Evolutionary conservation across 2,888 invertebrate genomes (phyloP), one percentile per base, ranked within the genome.

Genomic region (Nomada flava): DNA sequence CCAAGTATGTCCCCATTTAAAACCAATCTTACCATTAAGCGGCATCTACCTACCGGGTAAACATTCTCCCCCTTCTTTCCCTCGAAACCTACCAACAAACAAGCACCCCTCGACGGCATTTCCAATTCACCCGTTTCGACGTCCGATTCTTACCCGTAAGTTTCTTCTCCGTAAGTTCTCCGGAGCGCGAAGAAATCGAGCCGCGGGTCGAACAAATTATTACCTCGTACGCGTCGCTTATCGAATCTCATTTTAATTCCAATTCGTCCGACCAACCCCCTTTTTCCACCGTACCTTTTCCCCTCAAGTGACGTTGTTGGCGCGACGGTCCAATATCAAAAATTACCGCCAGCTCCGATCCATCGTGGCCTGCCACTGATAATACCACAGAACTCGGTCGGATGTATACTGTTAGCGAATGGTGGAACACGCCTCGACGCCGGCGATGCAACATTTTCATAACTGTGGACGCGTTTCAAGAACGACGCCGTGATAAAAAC

Each of bases 401-500:
- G 7, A 50, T 15, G 74, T 42, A 47, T 18, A 57, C 13, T 50
- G 23, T 64, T 73, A 64, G 67, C 75, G 65, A 53, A 53, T 7
- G 53, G 10, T 1, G 36, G 42, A 63, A 69, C 57, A 15, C 26
- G 29, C n/a, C 13, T 18, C 52, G 26, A 59, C 26, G n/a, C 0
- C 10, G 1, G 23, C 44, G 20, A 62, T 57, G 23, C 23, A 10
- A 44, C 53, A n/a, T 26, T 50, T 59, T 64, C 67, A 67, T 26
- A 47, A 15, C 57, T 57, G 44, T 42, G 69, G 15, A 29, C 55
- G 50, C 57, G 50, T 65, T 47, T 36, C 29, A 57, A 69, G 50
- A 70, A 59, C 55, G 64, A 57, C 23, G 29, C 29, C 29, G 23
- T 53, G 72, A 76, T 72, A 83, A 85, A 83, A 83, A 68, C 57